These are phyloP conservation scores for Petrolisthes manimaculis DNA, from an alignment of 2,888 invertebrate genomes.

Conservation along the genomic window DNA sequence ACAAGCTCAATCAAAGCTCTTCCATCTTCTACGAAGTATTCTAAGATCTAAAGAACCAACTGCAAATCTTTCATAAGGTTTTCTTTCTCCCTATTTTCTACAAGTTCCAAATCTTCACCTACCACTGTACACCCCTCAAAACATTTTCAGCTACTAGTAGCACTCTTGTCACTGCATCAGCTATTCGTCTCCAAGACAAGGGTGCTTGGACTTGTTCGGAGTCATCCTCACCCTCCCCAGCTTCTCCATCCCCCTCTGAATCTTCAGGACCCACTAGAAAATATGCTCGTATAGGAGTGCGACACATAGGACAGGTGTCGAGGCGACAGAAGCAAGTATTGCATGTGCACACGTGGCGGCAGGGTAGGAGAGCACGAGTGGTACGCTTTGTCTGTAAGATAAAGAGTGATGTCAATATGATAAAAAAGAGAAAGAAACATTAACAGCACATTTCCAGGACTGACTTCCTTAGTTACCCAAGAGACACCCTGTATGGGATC, in stretches of 20 bases:
- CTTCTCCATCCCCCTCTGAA: not conserved
- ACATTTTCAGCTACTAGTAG: not conserved
- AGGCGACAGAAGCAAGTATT: constrained; percentile 83
- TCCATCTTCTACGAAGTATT: too few species aligned
- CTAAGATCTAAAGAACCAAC: too few species aligned
- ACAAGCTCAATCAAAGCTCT: too few species aligned
- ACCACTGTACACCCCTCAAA: not conserved
- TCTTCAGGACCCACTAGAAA: constrained; percentile 48
- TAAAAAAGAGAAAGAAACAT: too few species aligned
- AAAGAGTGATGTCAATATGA: not conserved
- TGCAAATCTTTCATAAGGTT: too few species aligned
- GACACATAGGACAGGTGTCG: constrained; percentile 88
- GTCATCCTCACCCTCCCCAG: not conserved
- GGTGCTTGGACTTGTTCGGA: too few species aligned
- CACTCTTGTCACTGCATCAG: not conserved
- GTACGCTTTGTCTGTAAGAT: constrained; percentile 33
- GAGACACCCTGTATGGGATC: too few species aligned
- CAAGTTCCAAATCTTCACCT: not conserved
- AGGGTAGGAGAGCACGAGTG: constrained; percentile 83
- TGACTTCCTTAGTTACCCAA: too few species aligned
- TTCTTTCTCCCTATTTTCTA: too few species aligned
- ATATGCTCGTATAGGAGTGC: constrained; percentile 75
- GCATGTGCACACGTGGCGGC: constrained; percentile 88
- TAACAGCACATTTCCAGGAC: too few species aligned
- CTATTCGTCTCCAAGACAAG: not conserved